Base-by-base conservation (phyloP, 2,113 vertebrate species). In the Actenoides hombroni region DNA sequence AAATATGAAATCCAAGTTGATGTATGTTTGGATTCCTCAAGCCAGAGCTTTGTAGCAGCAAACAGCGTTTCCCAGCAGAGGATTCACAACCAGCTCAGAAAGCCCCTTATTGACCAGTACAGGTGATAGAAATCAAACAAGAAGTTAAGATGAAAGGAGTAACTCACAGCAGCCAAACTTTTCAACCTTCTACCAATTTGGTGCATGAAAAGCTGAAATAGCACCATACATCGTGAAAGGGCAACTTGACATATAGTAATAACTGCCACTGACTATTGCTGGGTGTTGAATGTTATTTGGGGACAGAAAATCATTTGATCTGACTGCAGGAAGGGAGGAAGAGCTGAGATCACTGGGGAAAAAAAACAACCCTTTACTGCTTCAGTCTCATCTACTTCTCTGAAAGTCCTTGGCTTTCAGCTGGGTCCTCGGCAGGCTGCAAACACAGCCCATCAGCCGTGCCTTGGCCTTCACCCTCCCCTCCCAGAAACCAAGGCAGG, bases 31-130 rank as follows among this genome's bases (percentile, higher is more conserved):
- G 10, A 1, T 24, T 71, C 23, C 65, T 37, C n/a, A 11, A 15
- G 20, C 14, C 67, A 33, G 54, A 0, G 1, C 24, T 2, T 1
- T 5, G 7, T 0, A n/a, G 46, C 65, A 79, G 57, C 60, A 31
- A 60, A 56, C 4, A 31, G 4, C 5, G 0, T 6, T 90, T 40
- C 11, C 19, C 33, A 61, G 67, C 44, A 35, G 63, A 8, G 4
- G 8, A 33, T 35, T 5, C 40, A 24, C 23, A 10, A 9, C 15
- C 31, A 15, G 33, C 79, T 35, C 33, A 2, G 46, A 37, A 67
- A 28, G 10, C 16, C 31, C 13, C 20, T 44, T 39, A 11, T 25
- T 6, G 69, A 28, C 20, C 0, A 2, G 31, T 51, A 19, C 26
- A 17, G 57, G 49, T 2, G 5, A 18, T 12, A 16, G 1, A 51